Base-by-base conservation (phyloP, 2,113 vertebrate species). In the Thinocorus orbignyianus region DNA sequence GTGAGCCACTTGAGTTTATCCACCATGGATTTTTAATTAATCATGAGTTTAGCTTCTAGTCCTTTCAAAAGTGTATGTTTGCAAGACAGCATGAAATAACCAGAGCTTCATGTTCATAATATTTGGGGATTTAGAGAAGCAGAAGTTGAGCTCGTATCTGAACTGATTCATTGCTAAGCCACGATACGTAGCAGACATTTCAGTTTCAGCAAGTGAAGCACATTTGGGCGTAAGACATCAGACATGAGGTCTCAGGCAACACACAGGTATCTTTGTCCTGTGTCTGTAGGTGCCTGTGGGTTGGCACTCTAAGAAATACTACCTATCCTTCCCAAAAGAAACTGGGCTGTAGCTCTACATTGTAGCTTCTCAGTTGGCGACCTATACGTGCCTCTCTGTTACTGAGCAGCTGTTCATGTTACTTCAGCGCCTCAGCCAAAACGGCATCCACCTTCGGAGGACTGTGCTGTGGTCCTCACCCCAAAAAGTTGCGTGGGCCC, bases 301-400 rank as follows among this genome's bases (percentile, higher is more conserved):
- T 24, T 61, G 33, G 57, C 35, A 11, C 25, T 65, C 17, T 17
- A 44, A 49, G 49, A 51, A 79, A 54, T 31, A 18, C 31, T 51
- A 13, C 4, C 1, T 30, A 11, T 52, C 28, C 31, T 57, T 77
- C 48, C n/a, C 10, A 42, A n/a, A 54, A 80, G 52, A 42, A 65
- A 20, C 33, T n/a, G 13, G 73, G 61, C 22, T 73, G 68, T 39
- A 64, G 10, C 22, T 55, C 2, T 33, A 8, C 15, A 9, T 10
- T 37, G 51, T 80, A 46, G 31, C 35, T n/a, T 33, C 55, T 76
- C 22, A 7, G 0, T 1, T 46, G 61, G 33, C 46, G n/a, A 17
- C 33, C 15, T 10, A 14, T 48, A 2, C 2, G 4, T 46, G 35
- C 66, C 33, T 39, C 39, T 0, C 1, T 0, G 2, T 22, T 52